Evolutionary conservation across 2,113 vertebrate species (phyloP).

Genomic region (Heloderma charlesbogerti): DNA sequence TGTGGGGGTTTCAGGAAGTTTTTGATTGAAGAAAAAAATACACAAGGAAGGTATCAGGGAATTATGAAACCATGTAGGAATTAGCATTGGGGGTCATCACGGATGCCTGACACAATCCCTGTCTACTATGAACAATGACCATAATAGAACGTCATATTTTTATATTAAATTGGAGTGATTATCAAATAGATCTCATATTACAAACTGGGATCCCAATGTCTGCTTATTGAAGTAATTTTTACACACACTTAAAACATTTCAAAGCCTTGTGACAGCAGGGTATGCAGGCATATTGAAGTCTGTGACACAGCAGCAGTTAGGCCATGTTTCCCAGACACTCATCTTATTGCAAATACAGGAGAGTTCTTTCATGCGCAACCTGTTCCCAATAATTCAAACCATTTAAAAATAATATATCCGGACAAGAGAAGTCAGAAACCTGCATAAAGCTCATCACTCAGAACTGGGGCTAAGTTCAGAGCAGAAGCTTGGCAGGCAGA

Average conservation of each 20-base stretch:
- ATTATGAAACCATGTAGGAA: neutral
- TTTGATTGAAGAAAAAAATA: neutral
- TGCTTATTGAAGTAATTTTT: too few relatives aligned
- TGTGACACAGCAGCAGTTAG: too few relatives aligned
- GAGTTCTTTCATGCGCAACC: neutral
- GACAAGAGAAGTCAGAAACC: neutral
- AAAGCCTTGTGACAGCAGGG: too few relatives aligned
- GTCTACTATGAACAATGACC: neutral
- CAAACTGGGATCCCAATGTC: too few relatives aligned
- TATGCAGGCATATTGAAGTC: too few relatives aligned
- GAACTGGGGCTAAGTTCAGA: neutral
- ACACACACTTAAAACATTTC: too few relatives aligned
- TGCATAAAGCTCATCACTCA: neutral
- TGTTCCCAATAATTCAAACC: neutral
- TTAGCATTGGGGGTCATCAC: neutral
- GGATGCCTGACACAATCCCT: neutral
- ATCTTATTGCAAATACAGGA: neutral
- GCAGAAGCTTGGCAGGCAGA: neutral
- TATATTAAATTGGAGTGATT: neutral
- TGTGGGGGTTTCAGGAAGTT: neutral
- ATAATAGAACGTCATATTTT: neutral
- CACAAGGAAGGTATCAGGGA: neutral
- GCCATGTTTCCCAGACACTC: too few relatives aligned
- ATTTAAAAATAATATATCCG: neutral
- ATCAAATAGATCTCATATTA: neutral